phyloP scores from a whole-genome alignment of 2,888 invertebrate genomes.

The Drosophila colorata region DNA sequence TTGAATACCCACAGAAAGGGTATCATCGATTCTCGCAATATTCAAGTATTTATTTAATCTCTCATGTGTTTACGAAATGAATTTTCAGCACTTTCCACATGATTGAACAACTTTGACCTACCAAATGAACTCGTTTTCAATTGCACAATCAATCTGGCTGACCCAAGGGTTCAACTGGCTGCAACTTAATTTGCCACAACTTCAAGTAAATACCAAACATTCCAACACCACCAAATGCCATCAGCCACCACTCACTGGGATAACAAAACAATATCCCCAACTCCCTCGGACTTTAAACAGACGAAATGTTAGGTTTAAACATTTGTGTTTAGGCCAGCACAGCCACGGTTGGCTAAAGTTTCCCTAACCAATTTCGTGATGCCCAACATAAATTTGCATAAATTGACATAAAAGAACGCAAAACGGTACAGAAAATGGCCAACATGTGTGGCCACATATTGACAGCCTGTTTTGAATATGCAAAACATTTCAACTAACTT shows the following conservation, averaged over 20 bases:
- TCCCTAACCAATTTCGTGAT: slow-evolving; percentile 36
- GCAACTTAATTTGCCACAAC: slow-evolving; percentile 47
- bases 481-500: slow-evolving; percentile 22
- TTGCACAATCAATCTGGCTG: slow-evolving; percentile 50
- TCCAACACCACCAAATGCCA: slow-evolving; percentile 14
- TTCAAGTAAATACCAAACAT: slow-evolving; percentile 34
- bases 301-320: slow-evolving; percentile 9
- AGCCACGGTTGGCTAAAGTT: not conserved
- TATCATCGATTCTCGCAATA: not conserved
- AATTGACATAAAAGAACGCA: slow-evolving; percentile 44
- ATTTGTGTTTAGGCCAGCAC: slow-evolving; percentile 10
- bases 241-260: not conserved
- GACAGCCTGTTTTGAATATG: slow-evolving; percentile 38
- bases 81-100: slow-evolving; percentile 7
- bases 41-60: slow-evolving; percentile 1
- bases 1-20: not conserved
- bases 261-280: slow-evolving; percentile 6
- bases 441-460: slow-evolving; percentile 58
- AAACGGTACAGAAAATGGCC: slow-evolving; percentile 21
- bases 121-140: slow-evolving; percentile 39
- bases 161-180: slow-evolving; percentile 19
- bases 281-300: slow-evolving; percentile 3
- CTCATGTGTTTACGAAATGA: slow-evolving; percentile 11
- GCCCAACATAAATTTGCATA: slow-evolving; percentile 52
- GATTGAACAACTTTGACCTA: slow-evolving; percentile 11